These are phyloP conservation scores for Octodon degus DNA, from an alignment of 2,113 vertebrate genomes.

Conservation along the genomic window DNA sequence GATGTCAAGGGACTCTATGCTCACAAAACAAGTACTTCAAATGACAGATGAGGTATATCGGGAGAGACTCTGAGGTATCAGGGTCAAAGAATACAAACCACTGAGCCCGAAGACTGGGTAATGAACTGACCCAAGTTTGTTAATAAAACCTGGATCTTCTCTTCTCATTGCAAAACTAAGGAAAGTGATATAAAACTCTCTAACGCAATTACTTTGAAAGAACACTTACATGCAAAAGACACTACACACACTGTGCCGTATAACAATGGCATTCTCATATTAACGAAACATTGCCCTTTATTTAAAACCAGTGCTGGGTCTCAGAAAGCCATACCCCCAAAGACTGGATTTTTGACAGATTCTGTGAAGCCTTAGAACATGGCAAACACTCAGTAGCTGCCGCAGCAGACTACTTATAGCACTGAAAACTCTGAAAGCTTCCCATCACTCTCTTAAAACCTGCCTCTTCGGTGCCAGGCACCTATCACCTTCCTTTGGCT, in stretches of 20 bases:
- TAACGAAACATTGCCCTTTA: neutral
- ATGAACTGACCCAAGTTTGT: neutral
- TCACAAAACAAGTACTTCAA: neutral
- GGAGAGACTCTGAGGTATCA: neutral
- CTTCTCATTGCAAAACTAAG: neutral
- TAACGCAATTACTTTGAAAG: neutral
- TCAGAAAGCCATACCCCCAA: neutral
- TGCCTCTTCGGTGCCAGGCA: too few species aligned
- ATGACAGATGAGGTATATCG: rapidly evolving
- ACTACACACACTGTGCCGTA: neutral
- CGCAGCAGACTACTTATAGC: neutral
- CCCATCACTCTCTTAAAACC: neutral
- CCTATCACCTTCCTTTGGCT: neutral
- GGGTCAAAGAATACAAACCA: neutral
- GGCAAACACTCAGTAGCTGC: too few species aligned
- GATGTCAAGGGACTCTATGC: neutral
- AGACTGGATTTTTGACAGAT: neutral
- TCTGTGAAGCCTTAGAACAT: neutral
- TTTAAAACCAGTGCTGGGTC: neutral
- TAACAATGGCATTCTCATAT: neutral
- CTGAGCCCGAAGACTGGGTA: neutral
- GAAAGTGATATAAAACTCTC: neutral
- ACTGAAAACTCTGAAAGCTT: neutral
- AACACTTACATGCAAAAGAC: neutral
- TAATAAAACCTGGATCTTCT: neutral